Evolutionary conservation across 2,113 vertebrate species (phyloP).

Genomic region (Heliornis fulica): DNA sequence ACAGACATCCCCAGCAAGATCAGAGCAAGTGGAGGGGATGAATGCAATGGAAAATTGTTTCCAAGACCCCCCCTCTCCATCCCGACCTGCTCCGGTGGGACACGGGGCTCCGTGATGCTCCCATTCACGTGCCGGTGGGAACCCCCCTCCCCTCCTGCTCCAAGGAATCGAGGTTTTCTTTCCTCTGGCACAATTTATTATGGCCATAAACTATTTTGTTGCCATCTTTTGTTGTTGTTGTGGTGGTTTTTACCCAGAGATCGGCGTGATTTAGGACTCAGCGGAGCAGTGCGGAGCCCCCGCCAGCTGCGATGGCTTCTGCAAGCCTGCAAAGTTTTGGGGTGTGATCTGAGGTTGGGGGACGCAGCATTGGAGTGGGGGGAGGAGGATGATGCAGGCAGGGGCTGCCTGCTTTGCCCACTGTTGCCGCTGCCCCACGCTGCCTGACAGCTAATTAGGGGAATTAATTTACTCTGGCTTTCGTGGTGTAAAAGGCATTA

Average conservation of each 20-base stretch:
- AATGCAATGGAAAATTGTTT: neutral
- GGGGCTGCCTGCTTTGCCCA: neutral
- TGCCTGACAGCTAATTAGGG: conserved; percentile 75
- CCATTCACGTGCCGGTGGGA: neutral
- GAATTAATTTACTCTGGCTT: conserved; percentile 76
- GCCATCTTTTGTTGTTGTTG: neutral
- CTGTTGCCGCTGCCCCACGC: rapidly evolving
- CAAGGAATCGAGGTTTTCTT: neutral
- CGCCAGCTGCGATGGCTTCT: rapidly evolving
- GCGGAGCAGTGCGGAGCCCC: rapidly evolving
- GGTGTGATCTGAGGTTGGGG: neutral
- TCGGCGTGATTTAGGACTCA: conserved; percentile 21
- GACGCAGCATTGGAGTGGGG: rapidly evolving
- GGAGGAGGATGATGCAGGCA: neutral
- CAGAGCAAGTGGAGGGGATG: neutral
- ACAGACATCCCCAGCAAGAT: neutral
- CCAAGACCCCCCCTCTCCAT: neutral
- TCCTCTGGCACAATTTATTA: conserved; percentile 31
- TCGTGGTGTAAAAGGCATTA: conserved; percentile 71
- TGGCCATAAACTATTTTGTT: conserved; percentile 44
- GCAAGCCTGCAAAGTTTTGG: neutral
- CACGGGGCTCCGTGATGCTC: neutral
- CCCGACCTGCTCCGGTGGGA: neutral
- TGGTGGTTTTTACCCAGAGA: neutral
- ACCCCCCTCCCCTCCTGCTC: neutral